Evolutionary conservation across 2,797 vertebrate genomes (phyloP), one percentile per base, ranked within the genome.

Genomic region (Botia kubotai): DNA sequence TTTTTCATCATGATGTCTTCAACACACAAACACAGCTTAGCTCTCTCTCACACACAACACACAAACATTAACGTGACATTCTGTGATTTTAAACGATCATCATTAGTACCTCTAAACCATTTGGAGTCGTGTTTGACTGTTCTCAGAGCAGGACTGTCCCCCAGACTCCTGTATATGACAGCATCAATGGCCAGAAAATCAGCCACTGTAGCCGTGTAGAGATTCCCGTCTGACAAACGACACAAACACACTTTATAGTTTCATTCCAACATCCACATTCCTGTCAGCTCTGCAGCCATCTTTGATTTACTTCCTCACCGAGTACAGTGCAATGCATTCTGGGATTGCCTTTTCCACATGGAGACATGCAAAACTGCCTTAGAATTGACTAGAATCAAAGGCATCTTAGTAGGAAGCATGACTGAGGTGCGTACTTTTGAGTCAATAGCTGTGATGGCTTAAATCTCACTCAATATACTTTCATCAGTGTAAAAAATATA

Each of bases 161-260:
- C 97, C 0, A 98, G 95, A 91, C 97, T 98, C 52, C 97, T 96
- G 91, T 98, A 99, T 90, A 98, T 97, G 88, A 99, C 97, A 0
- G 97, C 96, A 2, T 99, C 97, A 0, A 99, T 99, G 89, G 97
- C 97, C 83, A 98, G 90, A 91, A 99, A 98, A 93, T 99, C 97
- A 0, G 97, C 98, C 75, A 98, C 97, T 0, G 97, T 99, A 85
- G 96, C 97, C 0, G 97, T 98, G 90, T 97, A 99, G 72, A 99
- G 95, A 92, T 96, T 98, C 74, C 96, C 95, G 77, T 96, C 97
- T 98, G 91, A 75, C n/a, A 77, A 60, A 78, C 10, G 81, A 87
- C 57, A 87, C 70, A 82, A 33, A 86, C 71, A 83, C 68, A 86
- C 62, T 85, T 75, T 77, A 33, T 76, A 39, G 36, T 6, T 39